A percentile compares a stretch with the other conserved stretches of the same genome.
These are phyloP conservation scores for Papilio helenus DNA, from an alignment of 1,140 invertebrate genomes.

Conservation along the genomic window DNA sequence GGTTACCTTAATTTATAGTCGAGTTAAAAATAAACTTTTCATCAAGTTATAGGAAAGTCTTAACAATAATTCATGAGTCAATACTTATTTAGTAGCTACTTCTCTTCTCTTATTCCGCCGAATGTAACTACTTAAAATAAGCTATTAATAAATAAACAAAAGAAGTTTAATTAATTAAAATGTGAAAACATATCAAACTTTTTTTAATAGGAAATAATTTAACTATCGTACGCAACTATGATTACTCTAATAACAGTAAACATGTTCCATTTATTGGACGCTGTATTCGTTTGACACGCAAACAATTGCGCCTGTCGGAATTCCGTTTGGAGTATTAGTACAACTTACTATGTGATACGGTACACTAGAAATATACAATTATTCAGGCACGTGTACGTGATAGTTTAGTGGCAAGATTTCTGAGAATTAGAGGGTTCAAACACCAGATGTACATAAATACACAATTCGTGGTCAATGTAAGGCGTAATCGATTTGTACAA, in stretches of 20 bases:
- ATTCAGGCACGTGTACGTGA: background rate
- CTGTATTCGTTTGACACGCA: constrained; percentile 23
- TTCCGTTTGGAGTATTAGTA: constrained; percentile 4
- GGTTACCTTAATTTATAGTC: background rate
- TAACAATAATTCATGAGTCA: background rate
- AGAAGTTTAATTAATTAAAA: background rate
- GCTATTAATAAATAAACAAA: background rate
- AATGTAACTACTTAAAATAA: no score
- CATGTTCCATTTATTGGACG: constrained; percentile 9
- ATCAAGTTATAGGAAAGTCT: background rate
- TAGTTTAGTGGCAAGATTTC: background rate
- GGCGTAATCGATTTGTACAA: background rate
- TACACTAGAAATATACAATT: background rate
- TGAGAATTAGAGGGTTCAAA: background rate
- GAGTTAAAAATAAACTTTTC: background rate
- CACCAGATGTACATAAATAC: background rate
- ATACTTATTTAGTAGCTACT: no score
- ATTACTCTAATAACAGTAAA: constrained; percentile 25
- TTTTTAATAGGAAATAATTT: constrained; percentile 15
- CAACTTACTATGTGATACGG: background rate
- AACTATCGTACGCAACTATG: background rate
- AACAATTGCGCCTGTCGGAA: constrained; percentile 14
- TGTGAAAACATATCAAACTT: background rate
- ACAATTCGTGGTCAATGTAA: background rate
- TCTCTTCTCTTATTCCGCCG: no score